These are phyloP conservation scores for Elegia similella DNA, from an alignment of 2,888 invertebrate species.

Conservation along the genomic window DNA sequence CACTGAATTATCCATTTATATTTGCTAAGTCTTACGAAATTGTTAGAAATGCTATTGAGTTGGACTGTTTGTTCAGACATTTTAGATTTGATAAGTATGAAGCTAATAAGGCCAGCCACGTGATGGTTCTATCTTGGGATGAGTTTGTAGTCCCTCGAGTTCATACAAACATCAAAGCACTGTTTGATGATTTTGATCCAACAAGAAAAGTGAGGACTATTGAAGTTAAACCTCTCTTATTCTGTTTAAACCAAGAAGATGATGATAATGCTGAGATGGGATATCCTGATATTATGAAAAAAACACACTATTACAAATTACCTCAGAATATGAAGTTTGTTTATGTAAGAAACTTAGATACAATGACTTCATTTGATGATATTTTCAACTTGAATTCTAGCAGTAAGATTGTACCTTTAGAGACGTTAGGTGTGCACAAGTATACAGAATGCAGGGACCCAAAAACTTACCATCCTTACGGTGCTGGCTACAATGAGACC, in stretches of 20 bases:
- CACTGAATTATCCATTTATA: slow-evolving; percentile 85
- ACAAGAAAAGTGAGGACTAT: slow-evolving; percentile 57
- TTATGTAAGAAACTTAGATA: slow-evolving; percentile 65
- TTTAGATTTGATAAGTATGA: slow-evolving; percentile 76
- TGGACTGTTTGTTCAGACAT: slow-evolving; percentile 85
- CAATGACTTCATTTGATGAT: slow-evolving; percentile 69
- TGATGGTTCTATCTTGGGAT: slow-evolving; percentile 82
- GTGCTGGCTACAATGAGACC: slow-evolving; percentile 64
- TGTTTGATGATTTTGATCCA: slow-evolving; percentile 78
- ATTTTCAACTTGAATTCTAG: slow-evolving; percentile 54
- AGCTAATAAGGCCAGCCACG: slow-evolving; percentile 72
- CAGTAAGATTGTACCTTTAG: slow-evolving; percentile 52
- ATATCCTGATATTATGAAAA: slow-evolving; percentile 69
- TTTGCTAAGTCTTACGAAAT: slow-evolving; percentile 73
- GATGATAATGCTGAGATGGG: slow-evolving; percentile 68
- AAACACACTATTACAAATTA: slow-evolving; percentile 66
- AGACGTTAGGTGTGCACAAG: slow-evolving; percentile 66
- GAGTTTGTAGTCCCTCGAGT: slow-evolving; percentile 84
- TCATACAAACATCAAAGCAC: slow-evolving; percentile 76
- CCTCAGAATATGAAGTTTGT: slow-evolving; percentile 51
- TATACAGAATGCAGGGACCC: slow-evolving; percentile 73
- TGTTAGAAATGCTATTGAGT: slow-evolving; percentile 78
- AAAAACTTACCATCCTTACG: slow-evolving; percentile 52
- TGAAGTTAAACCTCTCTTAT: slow-evolving; percentile 55
- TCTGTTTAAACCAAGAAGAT: slow-evolving; percentile 71